Evolutionary conservation across 2,797 vertebrate species (phyloP).

Genomic region (Paguma larvata): DNA sequence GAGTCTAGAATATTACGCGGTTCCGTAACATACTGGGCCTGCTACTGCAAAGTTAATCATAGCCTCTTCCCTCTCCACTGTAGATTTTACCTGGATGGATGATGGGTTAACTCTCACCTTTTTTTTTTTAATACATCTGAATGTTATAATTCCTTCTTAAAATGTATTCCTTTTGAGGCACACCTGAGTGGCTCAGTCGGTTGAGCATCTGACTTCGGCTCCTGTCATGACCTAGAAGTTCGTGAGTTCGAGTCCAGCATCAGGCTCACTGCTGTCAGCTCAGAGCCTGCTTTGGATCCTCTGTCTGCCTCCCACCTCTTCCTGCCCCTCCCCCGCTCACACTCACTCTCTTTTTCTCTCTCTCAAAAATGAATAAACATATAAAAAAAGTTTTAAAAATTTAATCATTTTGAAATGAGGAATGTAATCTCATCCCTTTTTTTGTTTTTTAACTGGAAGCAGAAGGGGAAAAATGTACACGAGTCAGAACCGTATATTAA

Average conservation of each 20-base stretch:
- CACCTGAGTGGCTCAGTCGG: no score
- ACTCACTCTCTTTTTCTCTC: no score
- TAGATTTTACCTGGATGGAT: background rate
- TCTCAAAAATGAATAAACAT: no score
- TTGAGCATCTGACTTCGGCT: no score
- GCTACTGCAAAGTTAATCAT: background rate
- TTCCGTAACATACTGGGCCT: background rate
- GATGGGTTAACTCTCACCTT: background rate
- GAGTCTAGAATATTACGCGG: background rate
- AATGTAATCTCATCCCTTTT: background rate
- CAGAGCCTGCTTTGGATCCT: no score
- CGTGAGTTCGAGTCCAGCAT: no score
- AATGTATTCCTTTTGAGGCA: slow-evolving; percentile 2
- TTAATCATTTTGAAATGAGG: no score
- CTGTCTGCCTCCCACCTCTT: no score
- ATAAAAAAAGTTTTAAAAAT: no score
- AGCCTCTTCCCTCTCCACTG: background rate
- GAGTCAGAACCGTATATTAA: slow-evolving; percentile 47
- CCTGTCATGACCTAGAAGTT: no score
- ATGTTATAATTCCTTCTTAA: slow-evolving; percentile 54
- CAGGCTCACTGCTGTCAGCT: no score
- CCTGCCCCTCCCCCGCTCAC: no score
- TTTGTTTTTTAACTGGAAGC: background rate
- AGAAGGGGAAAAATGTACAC: background rate
- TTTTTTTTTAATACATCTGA: background rate